phyloP scores from a whole-genome alignment of 1,140 invertebrate genomes.

The Tetraneura akinire region DNA sequence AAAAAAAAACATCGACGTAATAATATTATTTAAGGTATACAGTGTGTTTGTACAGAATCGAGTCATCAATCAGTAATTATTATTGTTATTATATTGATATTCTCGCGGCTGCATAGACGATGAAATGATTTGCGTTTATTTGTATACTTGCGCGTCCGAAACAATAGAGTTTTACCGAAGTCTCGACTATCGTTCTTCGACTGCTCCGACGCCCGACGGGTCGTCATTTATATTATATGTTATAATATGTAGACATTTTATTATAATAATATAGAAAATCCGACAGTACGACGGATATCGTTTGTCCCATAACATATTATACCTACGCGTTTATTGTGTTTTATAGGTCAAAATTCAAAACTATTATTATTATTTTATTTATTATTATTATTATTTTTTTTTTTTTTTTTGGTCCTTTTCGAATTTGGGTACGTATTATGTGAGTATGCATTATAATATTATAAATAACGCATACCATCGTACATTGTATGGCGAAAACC shows the following conservation, averaged over 20 bases:
- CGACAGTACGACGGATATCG: no score
- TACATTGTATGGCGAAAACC: not conserved
- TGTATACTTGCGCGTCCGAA: not conserved
- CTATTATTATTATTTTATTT: not conserved
- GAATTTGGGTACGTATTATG: no score
- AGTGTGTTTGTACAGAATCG: conserved; percentile 33
- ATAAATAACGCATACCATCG: not conserved
- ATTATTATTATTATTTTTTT: not conserved
- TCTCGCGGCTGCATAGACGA: not conserved
- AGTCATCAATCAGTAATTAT: conserved; percentile 46
- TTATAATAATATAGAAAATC: no score
- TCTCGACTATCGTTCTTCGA: not conserved
- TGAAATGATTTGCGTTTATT: conserved; percentile 45
- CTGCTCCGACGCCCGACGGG: not conserved
- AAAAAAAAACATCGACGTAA: conserved; percentile 10
- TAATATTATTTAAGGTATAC: conserved; percentile 14
- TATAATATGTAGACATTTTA: no score
- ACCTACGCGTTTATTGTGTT: not conserved
- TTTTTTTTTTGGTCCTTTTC: not conserved
- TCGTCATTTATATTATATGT: no score
- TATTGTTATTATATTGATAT: conserved; percentile 26
- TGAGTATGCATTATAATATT: not conserved
- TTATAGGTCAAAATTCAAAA: not conserved
- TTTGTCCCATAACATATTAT: not conserved
- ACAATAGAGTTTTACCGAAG: conserved; percentile 10